phyloP scores from a whole-genome alignment of 1,140 invertebrate genomes.

The Drosophila sproati region DNA sequence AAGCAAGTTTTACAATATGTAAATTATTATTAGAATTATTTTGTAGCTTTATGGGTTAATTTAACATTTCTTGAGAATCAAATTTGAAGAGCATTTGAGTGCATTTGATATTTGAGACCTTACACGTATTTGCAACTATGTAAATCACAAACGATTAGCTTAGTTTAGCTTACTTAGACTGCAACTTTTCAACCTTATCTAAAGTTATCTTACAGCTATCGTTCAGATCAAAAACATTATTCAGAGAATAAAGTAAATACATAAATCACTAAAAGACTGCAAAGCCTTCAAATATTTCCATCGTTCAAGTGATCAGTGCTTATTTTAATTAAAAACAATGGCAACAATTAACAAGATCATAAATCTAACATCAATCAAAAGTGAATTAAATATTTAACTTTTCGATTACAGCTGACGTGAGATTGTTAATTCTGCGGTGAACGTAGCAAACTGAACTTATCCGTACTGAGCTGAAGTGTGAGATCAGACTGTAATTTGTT shows the following conservation, averaged over 20 bases:
- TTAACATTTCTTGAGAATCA: neutral
- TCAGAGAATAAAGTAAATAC: too few species aligned
- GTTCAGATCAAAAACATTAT: too few species aligned
- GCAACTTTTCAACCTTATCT: too few species aligned
- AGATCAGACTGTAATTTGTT: constrained; percentile 32
- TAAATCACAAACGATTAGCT: too few species aligned
- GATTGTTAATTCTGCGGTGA: constrained; percentile 18
- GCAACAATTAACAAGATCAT: constrained; percentile 27
- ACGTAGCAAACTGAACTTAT: constrained; percentile 3
- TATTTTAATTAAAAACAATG: constrained; percentile 22
- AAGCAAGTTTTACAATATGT: neutral
- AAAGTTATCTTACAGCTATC: too few species aligned
- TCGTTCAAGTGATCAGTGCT: constrained; percentile 33
- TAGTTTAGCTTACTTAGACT: too few species aligned
- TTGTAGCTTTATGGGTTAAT: neutral
- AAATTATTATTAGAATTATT: neutral
- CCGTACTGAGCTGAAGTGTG: constrained; percentile 11
- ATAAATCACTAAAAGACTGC: neutral
- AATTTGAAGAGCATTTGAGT: neutral
- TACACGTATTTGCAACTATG: neutral
- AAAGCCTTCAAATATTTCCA: constrained; percentile 20
- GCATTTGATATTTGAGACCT: neutral
- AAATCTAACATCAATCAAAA: constrained; percentile 38
- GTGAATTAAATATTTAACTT: constrained; percentile 29
- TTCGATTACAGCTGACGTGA: constrained; percentile 27